Conservation (phyloP, 1,140 invertebrate genomes). For the Trialeurodes vaporariorum region DNA sequence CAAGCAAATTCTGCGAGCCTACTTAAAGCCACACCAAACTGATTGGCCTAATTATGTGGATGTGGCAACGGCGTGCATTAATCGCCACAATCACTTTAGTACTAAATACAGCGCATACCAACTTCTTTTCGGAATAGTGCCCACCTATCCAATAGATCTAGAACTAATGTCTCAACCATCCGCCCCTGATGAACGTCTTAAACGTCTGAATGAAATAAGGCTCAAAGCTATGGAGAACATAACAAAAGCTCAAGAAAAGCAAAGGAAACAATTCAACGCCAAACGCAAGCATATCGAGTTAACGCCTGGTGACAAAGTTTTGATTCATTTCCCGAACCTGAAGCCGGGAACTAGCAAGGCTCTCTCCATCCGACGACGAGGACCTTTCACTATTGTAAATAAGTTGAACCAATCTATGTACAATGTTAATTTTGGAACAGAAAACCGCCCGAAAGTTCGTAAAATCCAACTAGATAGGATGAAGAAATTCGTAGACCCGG, state of each 20-base stretch:
- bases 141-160: background rate
- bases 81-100: background rate
- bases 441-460: background rate
- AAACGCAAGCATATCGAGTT: background rate
- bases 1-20: background rate
- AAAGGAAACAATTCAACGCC: background rate
- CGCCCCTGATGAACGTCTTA: background rate
- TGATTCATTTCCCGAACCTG: background rate
- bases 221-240: background rate
- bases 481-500: background rate
- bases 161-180: background rate
- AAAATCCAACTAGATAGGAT: background rate
- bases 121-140: background rate
- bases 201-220: background rate
- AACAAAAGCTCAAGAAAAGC: background rate
- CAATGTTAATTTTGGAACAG: background rate
- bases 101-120: background rate
- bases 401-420: background rate
- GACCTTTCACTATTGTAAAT: background rate
- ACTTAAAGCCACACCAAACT: background rate
- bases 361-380: background rate
- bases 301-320: background rate
- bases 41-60: background rate
- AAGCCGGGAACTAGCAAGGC: background rate
- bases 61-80: background rate